phyloP scores from a whole-genome alignment of 1,140 invertebrate species.

The Diachasmimorpha longicaudata region DNA sequence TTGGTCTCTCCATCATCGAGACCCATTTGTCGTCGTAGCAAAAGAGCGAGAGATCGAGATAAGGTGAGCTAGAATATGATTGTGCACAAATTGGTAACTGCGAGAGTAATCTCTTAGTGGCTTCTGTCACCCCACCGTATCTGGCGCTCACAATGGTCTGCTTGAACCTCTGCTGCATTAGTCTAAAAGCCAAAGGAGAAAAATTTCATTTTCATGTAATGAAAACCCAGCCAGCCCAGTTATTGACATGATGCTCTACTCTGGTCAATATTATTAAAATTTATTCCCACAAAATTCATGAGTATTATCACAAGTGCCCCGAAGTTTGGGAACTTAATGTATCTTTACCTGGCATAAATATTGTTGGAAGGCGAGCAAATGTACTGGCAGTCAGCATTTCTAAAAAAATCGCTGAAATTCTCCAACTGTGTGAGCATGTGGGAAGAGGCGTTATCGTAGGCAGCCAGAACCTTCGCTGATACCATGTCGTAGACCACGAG shows the following conservation, averaged over 20 bases:
- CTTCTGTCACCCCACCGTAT: slow-evolving; percentile 84
- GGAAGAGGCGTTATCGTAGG: slow-evolving; percentile 91
- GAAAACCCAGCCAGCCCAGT: too few relatives aligned
- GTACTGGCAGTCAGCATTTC: slow-evolving; percentile 89
- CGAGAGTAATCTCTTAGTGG: slow-evolving; percentile 86
- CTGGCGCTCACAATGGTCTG: slow-evolving; percentile 87
- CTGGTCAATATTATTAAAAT: too few relatives aligned
- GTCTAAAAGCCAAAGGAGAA: slow-evolving; percentile 33
- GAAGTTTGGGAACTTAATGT: too few relatives aligned
- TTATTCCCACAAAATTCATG: too few relatives aligned
- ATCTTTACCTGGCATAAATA: slow-evolving; percentile 78
- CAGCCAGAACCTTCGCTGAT: slow-evolving; percentile 83
- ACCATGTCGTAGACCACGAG: slow-evolving; percentile 93
- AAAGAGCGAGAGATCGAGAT: slow-evolving; percentile 91
- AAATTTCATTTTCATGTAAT: background rate
- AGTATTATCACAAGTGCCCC: too few relatives aligned
- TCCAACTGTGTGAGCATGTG: slow-evolving; percentile 87
- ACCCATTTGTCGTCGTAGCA: slow-evolving; percentile 97
- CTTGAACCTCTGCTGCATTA: slow-evolving; percentile 74
- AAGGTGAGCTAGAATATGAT: slow-evolving; percentile 91
- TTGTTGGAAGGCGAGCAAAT: slow-evolving; percentile 94
- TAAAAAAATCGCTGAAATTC: slow-evolving; percentile 91
- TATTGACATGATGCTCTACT: too few relatives aligned
- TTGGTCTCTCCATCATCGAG: slow-evolving; percentile 93
- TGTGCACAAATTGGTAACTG: slow-evolving; percentile 95